Conservation (phyloP, 1,140 invertebrate genomes). For the Ladona fulva region DNA sequence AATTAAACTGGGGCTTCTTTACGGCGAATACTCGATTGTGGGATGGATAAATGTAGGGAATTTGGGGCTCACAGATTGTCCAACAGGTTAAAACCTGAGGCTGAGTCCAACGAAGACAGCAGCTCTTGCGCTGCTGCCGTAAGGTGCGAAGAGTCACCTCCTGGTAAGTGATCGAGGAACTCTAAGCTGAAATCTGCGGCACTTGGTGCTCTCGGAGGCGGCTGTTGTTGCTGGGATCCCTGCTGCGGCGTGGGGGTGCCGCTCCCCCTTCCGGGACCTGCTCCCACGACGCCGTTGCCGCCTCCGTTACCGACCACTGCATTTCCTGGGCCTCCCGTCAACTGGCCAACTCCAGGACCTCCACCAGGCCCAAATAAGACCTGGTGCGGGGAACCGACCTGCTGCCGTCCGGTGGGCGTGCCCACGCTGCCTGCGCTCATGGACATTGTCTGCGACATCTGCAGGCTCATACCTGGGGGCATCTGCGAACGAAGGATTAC, state of each 20-base stretch:
- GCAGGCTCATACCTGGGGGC: constrained; percentile 35
- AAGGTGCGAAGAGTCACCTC: constrained; percentile 56
- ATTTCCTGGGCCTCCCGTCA: background rate
- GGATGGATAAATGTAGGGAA: no score
- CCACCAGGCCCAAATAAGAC: background rate
- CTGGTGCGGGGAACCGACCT: background rate
- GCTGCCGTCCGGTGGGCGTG: constrained; percentile 17
- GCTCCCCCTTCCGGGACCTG: constrained; percentile 30
- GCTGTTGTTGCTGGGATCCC: constrained; percentile 31
- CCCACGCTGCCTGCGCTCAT: constrained; percentile 26
- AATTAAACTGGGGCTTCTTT: no score
- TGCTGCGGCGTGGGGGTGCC: constrained; percentile 30
- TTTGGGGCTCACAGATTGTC: background rate
- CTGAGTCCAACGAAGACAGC: constrained; percentile 55
- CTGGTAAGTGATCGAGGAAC: constrained; percentile 67
- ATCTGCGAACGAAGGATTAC: background rate
- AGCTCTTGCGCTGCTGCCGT: constrained; percentile 57
- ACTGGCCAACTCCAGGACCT: background rate
- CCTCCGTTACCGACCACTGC: constrained; percentile 20
- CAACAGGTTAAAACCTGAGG: constrained; percentile 22
- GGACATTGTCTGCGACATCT: constrained; percentile 41
- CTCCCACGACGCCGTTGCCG: constrained; percentile 17
- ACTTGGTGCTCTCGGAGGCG: background rate
- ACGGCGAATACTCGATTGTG: no score
- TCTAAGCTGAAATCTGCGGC: constrained; percentile 64